Base-by-base conservation (phyloP, 2,888 invertebrate species). In the Ctena decussata region DNA sequence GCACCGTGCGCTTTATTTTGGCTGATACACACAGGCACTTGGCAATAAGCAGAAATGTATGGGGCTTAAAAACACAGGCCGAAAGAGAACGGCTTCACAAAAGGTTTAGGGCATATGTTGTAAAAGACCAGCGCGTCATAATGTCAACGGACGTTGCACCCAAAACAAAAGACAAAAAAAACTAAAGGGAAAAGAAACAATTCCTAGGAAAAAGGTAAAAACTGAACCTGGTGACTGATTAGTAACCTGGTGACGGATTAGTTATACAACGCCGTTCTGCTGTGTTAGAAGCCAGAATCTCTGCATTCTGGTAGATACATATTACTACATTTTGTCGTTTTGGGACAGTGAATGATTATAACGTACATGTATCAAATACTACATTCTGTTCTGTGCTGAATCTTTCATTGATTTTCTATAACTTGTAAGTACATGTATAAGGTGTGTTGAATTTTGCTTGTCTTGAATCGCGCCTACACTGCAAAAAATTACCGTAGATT, bases 11-110 rank as follows among this genome's bases (percentile, higher is more conserved):
- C 18, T 74, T 65, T 35, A 65, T 3, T 3, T 21, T 65, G 27
- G 65, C 65, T 12, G 35, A 65, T 35, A 12, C 65, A 1, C 75
- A 79, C 30, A 30, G 44, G 32, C 60, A 75, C 21, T 79, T 75
- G 37, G 35, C 39, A 21, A 35, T 70, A n/a, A 44, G 77, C 6
- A 78, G 65, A 32, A 24, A 35, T 8, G 74, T 35, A 24, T 83
- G 79, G 83, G 70, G 44, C 12, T 18, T 39, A 18, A 75, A 75
- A 74, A 44, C 83, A 24, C 57, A 71, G 24, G 30, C 37, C n/a
- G 53, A 79, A 57, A 15, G 44, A 27, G n/a, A 27, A 3, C 2
- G 44, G 18, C 57, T 53, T 24, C 60, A 83, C 41, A 75, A 27
- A 57, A 46, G 27, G 32, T 81, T 70, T 71, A 75, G 18, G 21